Evolutionary conservation across 2,113 vertebrate genomes (phyloP).

Genomic region (Zootoca vivipara): DNA sequence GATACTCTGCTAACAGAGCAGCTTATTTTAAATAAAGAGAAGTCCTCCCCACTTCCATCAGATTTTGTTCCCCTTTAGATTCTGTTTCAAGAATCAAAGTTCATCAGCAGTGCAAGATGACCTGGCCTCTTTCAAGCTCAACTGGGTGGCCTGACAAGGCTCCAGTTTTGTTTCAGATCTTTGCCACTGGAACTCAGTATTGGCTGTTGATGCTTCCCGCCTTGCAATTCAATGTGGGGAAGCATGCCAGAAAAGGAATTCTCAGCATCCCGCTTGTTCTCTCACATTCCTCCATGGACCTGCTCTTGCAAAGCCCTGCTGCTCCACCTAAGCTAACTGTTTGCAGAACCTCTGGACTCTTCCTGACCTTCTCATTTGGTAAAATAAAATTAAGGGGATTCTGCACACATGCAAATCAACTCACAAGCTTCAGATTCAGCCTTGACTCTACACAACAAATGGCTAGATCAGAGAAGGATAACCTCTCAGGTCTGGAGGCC

Average conservation of each 20-base stretch:
- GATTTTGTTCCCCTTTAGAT: background rate
- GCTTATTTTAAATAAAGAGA: slow-evolving; percentile 6
- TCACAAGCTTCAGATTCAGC: too few relatives aligned
- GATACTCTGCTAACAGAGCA: background rate
- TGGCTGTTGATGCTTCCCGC: background rate
- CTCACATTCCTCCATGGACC: background rate
- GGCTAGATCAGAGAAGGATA: too few relatives aligned
- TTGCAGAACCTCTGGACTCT: slow-evolving; percentile 10
- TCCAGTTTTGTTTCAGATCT: background rate
- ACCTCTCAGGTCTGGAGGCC: too few relatives aligned
- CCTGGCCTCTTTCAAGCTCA: background rate
- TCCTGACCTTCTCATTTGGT: background rate
- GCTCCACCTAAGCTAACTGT: background rate
- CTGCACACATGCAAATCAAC: background rate
- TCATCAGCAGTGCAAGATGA: background rate
- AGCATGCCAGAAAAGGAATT: background rate
- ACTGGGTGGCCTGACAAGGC: background rate
- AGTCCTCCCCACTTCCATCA: background rate
- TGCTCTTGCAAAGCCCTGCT: background rate
- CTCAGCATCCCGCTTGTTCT: background rate
- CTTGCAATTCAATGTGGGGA: background rate
- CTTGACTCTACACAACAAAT: background rate
- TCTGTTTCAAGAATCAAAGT: slow-evolving; percentile 2
- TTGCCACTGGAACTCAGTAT: background rate
- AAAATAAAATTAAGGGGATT: background rate